These are phyloP conservation scores for Hydra vulgaris DNA, from an alignment of 30 jellyfish, hydroid and myxozoan species.

Conservation along the genomic window DNA sequence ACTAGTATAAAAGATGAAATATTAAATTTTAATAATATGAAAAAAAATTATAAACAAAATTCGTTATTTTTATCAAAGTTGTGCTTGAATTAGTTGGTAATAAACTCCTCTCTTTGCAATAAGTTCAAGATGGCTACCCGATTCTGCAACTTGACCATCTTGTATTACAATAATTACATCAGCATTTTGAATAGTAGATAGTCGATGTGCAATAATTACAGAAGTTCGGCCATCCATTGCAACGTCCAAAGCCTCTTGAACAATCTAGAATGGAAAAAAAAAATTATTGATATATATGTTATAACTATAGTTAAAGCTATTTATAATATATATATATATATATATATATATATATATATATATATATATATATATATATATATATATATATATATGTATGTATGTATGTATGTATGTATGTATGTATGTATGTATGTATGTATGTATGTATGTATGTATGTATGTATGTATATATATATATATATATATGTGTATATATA, in stretches of 20 bases:
- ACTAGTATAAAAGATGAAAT: too few species aligned
- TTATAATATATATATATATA: background rate
- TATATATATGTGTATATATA: background rate
- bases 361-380: too few species aligned
- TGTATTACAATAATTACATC: constrained; percentile 80
- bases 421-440: too few species aligned
- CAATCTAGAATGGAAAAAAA: constrained; percentile 38
- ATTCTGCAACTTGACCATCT: constrained; percentile 62
- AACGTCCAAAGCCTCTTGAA: constrained; percentile 87
- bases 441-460: background rate
- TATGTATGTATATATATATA: background rate
- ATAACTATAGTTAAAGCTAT: background rate
- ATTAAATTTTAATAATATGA: too few species aligned
- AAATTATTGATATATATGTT: background rate
- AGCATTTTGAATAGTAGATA: constrained; percentile 84
- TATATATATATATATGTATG: background rate
- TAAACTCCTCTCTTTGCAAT: constrained; percentile 70
- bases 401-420: background rate
- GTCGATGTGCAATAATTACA: constrained; percentile 80
- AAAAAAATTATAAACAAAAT: too few species aligned
- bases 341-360: background rate
- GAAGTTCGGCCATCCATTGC: constrained; percentile 98
- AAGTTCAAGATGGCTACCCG: constrained; percentile 68
- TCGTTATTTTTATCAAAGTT: constrained; percentile 23
- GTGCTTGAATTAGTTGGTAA: constrained; percentile 47